A percentile compares a stretch with the other conserved stretches of the same genome.
phyloP scores from a whole-genome alignment of 2,113 vertebrate genomes.

The Balaeniceps rex region DNA sequence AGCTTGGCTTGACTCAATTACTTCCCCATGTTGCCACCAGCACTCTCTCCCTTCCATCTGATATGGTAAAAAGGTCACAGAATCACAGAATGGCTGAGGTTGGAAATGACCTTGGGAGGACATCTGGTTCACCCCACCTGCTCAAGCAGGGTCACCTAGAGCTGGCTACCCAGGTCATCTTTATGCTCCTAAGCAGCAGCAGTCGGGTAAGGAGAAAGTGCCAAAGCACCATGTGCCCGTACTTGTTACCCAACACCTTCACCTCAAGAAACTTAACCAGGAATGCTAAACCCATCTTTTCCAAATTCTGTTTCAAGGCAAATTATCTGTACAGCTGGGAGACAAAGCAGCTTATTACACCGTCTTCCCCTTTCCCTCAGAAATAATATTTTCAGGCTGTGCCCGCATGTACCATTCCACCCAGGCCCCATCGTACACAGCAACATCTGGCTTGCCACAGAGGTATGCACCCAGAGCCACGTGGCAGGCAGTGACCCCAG shows the following conservation, averaged over 20 bases:
- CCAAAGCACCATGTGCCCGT: neutral
- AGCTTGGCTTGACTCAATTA: neutral
- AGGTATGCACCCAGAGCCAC: slow-evolving; percentile 86
- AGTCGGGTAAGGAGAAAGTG: neutral
- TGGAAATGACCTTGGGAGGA: neutral
- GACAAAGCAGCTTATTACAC: slow-evolving; percentile 34
- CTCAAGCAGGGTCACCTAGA: neutral
- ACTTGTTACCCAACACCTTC: neutral
- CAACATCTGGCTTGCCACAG: slow-evolving; percentile 81
- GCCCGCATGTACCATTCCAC: slow-evolving; percentile 90
- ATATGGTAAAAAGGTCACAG: neutral
- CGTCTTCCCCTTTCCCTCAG: slow-evolving; percentile 82
- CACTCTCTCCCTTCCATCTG: neutral
- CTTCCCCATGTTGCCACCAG: neutral
- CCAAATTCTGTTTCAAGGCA: slow-evolving; percentile 32
- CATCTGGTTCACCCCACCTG: neutral
- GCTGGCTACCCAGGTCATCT: neutral
- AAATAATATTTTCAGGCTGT: slow-evolving; percentile 81
- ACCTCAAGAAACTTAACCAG: neutral
- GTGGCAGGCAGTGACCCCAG: slow-evolving; percentile 91
- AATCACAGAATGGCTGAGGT: neutral
- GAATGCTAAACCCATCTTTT: neutral
- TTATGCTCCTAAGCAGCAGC: neutral
- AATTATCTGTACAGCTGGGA: neutral
- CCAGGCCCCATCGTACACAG: slow-evolving; percentile 92